phyloP scores from a whole-genome alignment of 2,888 invertebrate species.

The Lasioglossum oenotherae region DNA sequence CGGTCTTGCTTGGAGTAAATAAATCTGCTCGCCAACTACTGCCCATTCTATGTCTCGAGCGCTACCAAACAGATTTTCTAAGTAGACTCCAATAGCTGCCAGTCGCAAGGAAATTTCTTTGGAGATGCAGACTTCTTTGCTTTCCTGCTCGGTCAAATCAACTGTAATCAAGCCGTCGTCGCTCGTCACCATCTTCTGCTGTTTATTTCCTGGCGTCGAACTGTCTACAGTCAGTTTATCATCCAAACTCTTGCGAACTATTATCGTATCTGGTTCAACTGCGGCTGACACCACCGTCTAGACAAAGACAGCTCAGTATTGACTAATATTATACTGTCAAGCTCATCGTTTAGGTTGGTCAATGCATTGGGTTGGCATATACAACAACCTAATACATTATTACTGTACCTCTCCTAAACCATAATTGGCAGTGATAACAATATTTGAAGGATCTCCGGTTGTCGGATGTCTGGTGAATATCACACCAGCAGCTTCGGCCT shows the following conservation, averaged over 20 bases:
- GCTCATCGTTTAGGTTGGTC: not conserved
- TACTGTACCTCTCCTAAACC: constrained; percentile 91
- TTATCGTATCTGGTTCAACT: constrained; percentile 91
- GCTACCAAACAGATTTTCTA: constrained; percentile 89
- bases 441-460: constrained; percentile 88
- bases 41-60: constrained; percentile 94
- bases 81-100: constrained; percentile 86
- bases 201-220: constrained; percentile 86
- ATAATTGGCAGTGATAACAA: constrained; percentile 92
- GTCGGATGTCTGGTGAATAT: constrained; percentile 93
- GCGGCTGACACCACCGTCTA: constrained; percentile 92
- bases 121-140: constrained; percentile 85
- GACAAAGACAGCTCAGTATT: not conserved
- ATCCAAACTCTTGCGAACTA: constrained; percentile 85
- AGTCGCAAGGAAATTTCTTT: constrained; percentile 86
- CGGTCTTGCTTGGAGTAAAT: constrained; percentile 91
- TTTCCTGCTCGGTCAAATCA: constrained; percentile 83
- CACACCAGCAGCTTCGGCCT: constrained; percentile 90
- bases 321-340: not conserved
- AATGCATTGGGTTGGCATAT: not conserved
- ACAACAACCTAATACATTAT: not conserved
- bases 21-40: constrained; percentile 86
- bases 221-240: constrained; percentile 85
- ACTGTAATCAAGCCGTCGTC: constrained; percentile 84
- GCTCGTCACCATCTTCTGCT: constrained; percentile 85